Evolutionary conservation across 2,113 vertebrate genomes (phyloP).

Genomic region (mouse (Mus musculus)): DNA sequence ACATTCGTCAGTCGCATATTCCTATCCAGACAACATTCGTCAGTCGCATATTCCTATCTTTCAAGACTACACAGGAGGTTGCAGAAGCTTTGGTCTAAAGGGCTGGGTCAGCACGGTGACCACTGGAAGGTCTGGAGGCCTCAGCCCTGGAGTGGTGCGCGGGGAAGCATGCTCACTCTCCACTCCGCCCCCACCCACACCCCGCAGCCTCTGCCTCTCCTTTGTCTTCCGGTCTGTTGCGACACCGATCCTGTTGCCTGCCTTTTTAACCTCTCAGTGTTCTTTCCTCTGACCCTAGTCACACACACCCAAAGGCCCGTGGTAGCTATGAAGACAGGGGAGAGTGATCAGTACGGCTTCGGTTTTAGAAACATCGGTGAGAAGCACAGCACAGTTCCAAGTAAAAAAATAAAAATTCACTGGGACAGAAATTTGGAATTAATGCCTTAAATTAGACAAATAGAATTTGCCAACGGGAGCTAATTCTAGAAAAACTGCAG

Average conservation of each 20-base stretch:
- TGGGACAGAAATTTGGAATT: conserved; percentile 26
- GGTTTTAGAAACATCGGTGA: neutral
- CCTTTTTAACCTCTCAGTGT: conserved; percentile 27
- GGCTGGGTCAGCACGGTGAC: neutral
- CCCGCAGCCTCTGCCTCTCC: neutral
- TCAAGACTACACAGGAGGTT: conserved; percentile 22
- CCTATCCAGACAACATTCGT: conserved; percentile 35
- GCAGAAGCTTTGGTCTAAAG: conserved; percentile 23
- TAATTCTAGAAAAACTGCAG: conserved; percentile 16
- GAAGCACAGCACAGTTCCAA: neutral
- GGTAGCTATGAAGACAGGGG: neutral
- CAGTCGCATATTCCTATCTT: conserved; percentile 23
- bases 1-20: too few relatives aligned
- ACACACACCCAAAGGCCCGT: neutral
- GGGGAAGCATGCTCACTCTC: neutral
- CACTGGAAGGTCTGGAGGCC: conserved; percentile 21
- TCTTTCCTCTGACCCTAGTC: conserved; percentile 5
- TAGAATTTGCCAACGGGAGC: neutral
- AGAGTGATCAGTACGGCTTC: neutral
- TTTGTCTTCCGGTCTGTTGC: neutral
- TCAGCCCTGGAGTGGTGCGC: neutral
- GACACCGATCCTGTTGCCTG: neutral
- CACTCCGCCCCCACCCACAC: neutral
- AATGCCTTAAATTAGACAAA: conserved; percentile 1
- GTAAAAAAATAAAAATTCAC: conserved; percentile 18